Conservation (phyloP, 2,888 invertebrate species). For the Crossocerus cetratus region DNA sequence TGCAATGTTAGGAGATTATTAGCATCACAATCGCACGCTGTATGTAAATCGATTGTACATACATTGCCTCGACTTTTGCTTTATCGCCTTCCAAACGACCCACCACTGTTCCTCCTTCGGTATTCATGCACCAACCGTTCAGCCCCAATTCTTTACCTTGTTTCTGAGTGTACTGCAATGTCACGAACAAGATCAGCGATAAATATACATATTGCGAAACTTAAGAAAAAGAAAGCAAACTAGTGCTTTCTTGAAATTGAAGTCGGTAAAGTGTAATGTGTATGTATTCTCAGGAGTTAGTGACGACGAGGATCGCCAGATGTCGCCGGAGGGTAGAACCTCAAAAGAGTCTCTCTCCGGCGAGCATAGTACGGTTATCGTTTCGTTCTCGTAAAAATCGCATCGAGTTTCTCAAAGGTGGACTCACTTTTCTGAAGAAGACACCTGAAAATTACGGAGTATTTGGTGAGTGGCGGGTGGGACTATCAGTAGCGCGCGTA, state of each 20-base stretch:
- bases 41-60: slow-evolving; percentile 69
- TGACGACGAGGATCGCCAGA: no score
- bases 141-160: slow-evolving; percentile 82
- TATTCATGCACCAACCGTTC: slow-evolving; percentile 87
- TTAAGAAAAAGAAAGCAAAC: neutral
- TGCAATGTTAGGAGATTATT: slow-evolving; percentile 51
- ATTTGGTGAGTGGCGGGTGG: neutral
- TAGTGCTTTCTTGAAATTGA: neutral
- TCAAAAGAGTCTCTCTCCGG: no score
- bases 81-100: slow-evolving; percentile 83
- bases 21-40: neutral
- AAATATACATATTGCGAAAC: neutral
- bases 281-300: no score
- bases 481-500: neutral
- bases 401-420: no score
- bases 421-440: slow-evolving; percentile 75
- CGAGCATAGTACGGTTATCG: no score
- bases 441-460: slow-evolving; percentile 70
- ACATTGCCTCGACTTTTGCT: slow-evolving; percentile 82
- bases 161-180: slow-evolving; percentile 82
- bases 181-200: slow-evolving; percentile 1
- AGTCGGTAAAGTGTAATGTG: no score
- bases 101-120: slow-evolving; percentile 82
- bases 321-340: no score
- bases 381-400: neutral